Conservation (phyloP, 2,888 invertebrate genomes). For the Caenorhabditis sulstoni region DNA sequence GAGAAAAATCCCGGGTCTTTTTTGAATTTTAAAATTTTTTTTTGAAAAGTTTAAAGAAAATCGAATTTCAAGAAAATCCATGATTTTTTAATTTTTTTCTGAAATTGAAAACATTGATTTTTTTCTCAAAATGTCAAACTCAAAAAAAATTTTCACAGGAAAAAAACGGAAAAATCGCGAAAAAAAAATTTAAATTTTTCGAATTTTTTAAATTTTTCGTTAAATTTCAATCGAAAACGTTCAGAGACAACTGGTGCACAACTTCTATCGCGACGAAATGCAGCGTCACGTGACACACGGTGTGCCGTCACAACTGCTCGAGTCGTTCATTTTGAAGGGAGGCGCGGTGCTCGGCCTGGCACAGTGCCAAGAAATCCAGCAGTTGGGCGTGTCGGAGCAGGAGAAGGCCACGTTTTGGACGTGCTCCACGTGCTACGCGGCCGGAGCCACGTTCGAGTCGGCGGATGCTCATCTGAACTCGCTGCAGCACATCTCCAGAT, state of each 20-base stretch:
- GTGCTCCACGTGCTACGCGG: background rate
- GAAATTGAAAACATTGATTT: too few species aligned
- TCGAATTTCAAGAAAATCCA: too few species aligned
- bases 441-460: slow-evolving; percentile 37
- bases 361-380: too few species aligned
- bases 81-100: too few species aligned
- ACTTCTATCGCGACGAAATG: slow-evolving; percentile 44
- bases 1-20: too few species aligned
- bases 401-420: too few species aligned
- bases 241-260: slow-evolving; percentile 47
- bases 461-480: slow-evolving; percentile 65
- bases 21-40: too few species aligned
- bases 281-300: background rate
- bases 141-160: too few species aligned
- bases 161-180: too few species aligned
- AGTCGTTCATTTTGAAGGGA: slow-evolving; percentile 39
- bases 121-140: too few species aligned
- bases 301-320: slow-evolving; percentile 28
- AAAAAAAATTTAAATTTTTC: background rate
- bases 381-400: too few species aligned
- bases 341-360: slow-evolving; percentile 16
- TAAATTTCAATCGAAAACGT: background rate
- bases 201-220: background rate
- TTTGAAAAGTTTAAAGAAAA: too few species aligned
- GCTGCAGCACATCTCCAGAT: slow-evolving; percentile 55